Base-by-base conservation (phyloP, 2,888 invertebrate genomes). In the Patella caerulea region DNA sequence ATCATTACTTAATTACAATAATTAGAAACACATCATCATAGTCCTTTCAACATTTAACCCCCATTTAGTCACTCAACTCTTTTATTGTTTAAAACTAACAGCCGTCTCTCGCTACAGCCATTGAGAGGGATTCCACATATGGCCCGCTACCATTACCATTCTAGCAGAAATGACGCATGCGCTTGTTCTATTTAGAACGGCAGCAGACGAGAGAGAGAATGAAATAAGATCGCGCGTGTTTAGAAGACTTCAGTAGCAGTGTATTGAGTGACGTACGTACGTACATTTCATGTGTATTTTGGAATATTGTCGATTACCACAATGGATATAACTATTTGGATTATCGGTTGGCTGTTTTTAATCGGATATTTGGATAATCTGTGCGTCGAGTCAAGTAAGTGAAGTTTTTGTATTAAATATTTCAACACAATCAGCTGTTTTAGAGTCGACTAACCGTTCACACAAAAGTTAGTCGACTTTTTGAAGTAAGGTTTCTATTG, bases 151-250 rank as follows among this genome's bases (percentile, higher is more conserved):
- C 45, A 45, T 45, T 45, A 45, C 45, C 24, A 65, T 65, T 24
- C 24, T 65, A 24, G 65, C 65, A 65, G 65, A 65, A 65, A 24
- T 65, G 14, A 65, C 65, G 65, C 65, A 65, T 65, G 65, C 65
- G 65, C 65, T 65, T 65, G 65, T 24, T 19, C 11, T 24, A 24
- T 65, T 65, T 65, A 19, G 19, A 65, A 65, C 65, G 65, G 65
- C 65, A 65, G 65, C 65, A 65, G 65, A 65, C 65, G 19, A 24
- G 65, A 45, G 45, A 45, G 45, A 45, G 65, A 24, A 65, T 65
- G 65, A 65, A 65, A 65, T 65, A 24, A 24, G 65, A 65, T 65
- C 65, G 24, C 65, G 65, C 65, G 65, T 65, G 65, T 65, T 65
- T 65, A 65, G 45, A 45, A 45, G 45, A 45, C 45, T 45, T 45